phyloP scores from a whole-genome alignment of 2,888 invertebrate genomes.

The Baronia brevicornis region DNA sequence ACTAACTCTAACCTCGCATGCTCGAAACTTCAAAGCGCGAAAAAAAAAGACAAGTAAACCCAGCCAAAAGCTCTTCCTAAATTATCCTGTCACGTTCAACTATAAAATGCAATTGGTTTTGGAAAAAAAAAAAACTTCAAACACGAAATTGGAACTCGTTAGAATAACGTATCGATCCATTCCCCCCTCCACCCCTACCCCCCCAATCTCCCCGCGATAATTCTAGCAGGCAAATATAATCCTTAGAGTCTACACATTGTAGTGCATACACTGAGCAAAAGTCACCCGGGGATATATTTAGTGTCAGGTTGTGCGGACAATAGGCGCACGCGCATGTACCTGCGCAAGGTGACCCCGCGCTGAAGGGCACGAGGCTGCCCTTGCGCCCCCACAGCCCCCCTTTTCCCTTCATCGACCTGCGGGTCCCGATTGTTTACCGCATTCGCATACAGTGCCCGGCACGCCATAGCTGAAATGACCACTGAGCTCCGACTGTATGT shows the following conservation, averaged over 20 bases:
- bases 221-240: conserved; percentile 18
- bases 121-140: conserved; percentile 44
- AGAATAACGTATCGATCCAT: conserved; percentile 37
- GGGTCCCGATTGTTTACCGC: conserved; percentile 24
- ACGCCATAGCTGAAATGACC: conserved; percentile 64
- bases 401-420: conserved; percentile 19
- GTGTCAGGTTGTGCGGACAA: conserved; percentile 66
- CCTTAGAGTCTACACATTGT: conserved; percentile 15
- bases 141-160: conserved; percentile 58
- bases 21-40: conserved; percentile 34
- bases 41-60: conserved; percentile 36
- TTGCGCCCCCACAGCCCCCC: conserved; percentile 45
- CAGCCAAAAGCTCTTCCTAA: conserved; percentile 49
- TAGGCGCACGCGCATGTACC: conserved; percentile 68
- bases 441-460: conserved; percentile 58
- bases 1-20: conserved; percentile 44
- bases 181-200: neutral
- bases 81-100: conserved; percentile 74
- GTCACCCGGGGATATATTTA: conserved; percentile 26
- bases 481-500: conserved; percentile 19
- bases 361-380: conserved; percentile 67
- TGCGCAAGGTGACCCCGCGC: conserved; percentile 65
- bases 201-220: neutral
- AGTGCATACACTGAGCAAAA: conserved; percentile 23
- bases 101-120: conserved; percentile 73